Conservation (phyloP, 2,797 vertebrate species). For the Syngnathus rostellatus region DNA sequence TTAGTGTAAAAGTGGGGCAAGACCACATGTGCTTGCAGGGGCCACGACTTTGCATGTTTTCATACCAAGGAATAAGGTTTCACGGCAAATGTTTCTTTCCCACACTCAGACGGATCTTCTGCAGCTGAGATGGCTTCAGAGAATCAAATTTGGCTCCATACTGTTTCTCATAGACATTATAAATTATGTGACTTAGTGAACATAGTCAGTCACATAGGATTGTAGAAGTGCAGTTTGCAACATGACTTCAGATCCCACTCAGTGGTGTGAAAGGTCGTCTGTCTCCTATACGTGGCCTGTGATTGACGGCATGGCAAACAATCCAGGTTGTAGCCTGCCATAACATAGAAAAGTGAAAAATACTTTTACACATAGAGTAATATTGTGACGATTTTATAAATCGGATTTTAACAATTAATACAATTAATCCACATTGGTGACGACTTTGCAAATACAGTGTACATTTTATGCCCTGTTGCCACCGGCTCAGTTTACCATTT, state of each 20-base stretch:
- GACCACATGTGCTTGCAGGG: slow-evolving; percentile 29
- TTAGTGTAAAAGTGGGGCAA: slow-evolving; percentile 10
- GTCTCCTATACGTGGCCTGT: too few species aligned
- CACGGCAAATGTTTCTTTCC: slow-evolving; percentile 9
- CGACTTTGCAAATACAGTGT: too few species aligned
- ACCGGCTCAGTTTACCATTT: slow-evolving; percentile 10
- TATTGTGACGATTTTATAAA: too few species aligned
- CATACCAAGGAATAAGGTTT: slow-evolving; percentile 2
- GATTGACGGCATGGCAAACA: too few species aligned
- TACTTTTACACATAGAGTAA: too few species aligned
- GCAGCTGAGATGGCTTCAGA: background rate
- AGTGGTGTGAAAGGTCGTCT: too few species aligned
- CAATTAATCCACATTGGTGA: too few species aligned
- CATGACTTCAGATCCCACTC: background rate
- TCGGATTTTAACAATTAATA: too few species aligned
- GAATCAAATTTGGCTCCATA: background rate
- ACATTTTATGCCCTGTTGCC: slow-evolving; percentile 20
- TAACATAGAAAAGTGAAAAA: too few species aligned
- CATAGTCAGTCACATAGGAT: background rate
- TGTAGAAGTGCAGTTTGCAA: background rate
- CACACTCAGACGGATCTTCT: background rate
- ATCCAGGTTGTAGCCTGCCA: too few species aligned
- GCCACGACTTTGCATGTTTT: background rate
- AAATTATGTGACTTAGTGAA: background rate
- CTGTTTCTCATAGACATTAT: background rate